phyloP scores from a whole-genome alignment of 2,888 invertebrate species.

The Xestobium rufovillosum region DNA sequence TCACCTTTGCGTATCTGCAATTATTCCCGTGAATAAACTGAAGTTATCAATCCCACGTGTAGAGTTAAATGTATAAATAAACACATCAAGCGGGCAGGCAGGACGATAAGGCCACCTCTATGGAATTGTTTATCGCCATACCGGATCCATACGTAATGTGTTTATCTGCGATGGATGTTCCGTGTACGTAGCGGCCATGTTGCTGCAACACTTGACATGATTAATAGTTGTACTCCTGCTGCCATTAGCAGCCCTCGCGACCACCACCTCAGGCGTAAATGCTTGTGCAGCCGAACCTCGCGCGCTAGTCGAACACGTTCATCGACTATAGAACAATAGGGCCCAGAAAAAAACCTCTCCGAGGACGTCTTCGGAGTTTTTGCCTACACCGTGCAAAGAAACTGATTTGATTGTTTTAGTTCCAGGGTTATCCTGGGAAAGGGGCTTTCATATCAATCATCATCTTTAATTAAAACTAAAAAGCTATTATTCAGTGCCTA shows the following conservation, averaged over 20 bases:
- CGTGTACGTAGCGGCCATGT: constrained; percentile 43
- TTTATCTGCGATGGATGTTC: constrained; percentile 45
- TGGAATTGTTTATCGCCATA: constrained; percentile 42
- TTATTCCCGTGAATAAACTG: constrained; percentile 27
- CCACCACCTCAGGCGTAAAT: constrained; percentile 26
- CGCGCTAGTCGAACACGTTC: not conserved
- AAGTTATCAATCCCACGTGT: constrained; percentile 30
- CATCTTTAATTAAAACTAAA: too few species aligned
- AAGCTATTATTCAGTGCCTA: too few species aligned
- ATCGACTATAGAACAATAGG: constrained; percentile 1
- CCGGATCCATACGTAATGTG: constrained; percentile 44
- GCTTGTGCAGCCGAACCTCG: constrained; percentile 15
- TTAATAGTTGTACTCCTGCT: constrained; percentile 43
- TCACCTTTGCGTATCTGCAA: constrained; percentile 19
- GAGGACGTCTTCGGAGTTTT: too few species aligned
- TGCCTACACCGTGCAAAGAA: too few species aligned
- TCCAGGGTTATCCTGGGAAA: too few species aligned
- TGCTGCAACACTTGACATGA: constrained; percentile 44
- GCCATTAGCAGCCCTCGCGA: constrained; percentile 42
- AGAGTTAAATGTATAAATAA: constrained; percentile 25
- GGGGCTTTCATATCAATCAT: too few species aligned
- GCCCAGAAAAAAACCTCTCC: too few species aligned
- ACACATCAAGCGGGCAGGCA: constrained; percentile 8
- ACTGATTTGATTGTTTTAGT: too few species aligned
- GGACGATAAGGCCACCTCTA: constrained; percentile 38